Conservation (phyloP, 2,888 invertebrate species). For the Sussaba pulchella region DNA sequence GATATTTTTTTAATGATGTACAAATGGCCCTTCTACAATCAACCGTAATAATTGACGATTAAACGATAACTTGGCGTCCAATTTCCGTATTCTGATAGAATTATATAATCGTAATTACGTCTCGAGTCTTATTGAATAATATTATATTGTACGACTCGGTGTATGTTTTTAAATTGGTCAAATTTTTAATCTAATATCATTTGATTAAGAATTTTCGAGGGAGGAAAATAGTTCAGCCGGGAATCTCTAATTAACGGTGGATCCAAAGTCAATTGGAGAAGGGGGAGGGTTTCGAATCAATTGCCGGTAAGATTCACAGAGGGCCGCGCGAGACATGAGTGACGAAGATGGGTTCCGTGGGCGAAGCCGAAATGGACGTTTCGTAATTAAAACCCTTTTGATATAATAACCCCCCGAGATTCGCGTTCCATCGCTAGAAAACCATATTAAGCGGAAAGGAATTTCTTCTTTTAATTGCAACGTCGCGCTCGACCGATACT, state of each 20-base stretch:
- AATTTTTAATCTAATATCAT: no score
- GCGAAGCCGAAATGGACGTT: slow-evolving; percentile 54
- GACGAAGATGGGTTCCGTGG: slow-evolving; percentile 50
- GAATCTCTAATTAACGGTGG: slow-evolving; percentile 7
- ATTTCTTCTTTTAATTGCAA: slow-evolving; percentile 28
- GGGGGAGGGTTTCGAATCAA: slow-evolving; percentile 48
- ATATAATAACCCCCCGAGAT: slow-evolving; percentile 71
- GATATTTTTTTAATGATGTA: no score
- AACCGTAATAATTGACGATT: no score
- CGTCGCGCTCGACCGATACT: slow-evolving; percentile 10
- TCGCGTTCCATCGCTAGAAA: slow-evolving; percentile 69
- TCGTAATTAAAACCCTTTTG: slow-evolving; percentile 75
- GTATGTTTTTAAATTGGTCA: no score
- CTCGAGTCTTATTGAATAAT: no score
- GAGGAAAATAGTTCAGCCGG: slow-evolving; percentile 4
- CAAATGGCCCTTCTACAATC: no score
- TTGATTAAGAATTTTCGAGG: no score
- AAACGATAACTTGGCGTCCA: no score
- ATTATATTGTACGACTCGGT: no score
- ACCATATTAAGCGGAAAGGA: slow-evolving; percentile 68
- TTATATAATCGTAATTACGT: no score
- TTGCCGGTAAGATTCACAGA: slow-evolving; percentile 41
- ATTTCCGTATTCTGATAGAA: no score
- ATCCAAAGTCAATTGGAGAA: slow-evolving; percentile 6
- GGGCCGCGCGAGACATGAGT: slow-evolving; percentile 35